phyloP scores from a whole-genome alignment of 2,113 vertebrate species.

The Osmerus eperlanus region DNA sequence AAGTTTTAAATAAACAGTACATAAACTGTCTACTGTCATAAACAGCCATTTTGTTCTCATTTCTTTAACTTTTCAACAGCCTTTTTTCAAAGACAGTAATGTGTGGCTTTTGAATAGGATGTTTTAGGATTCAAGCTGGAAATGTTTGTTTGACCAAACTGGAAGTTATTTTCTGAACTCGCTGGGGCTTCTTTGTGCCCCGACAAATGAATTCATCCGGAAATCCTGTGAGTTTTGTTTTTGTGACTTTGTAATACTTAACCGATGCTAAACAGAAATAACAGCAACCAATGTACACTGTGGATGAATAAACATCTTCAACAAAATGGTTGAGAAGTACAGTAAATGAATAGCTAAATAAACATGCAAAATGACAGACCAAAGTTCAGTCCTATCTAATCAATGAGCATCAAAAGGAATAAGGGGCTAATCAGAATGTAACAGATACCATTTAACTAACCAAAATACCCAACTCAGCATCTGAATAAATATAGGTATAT shows the following conservation, averaged over 20 bases:
- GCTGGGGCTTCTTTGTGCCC: not conserved
- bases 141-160: not conserved
- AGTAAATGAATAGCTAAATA: conserved; percentile 10
- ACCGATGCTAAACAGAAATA: not conserved
- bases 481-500: too few species aligned
- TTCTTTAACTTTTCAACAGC: too few species aligned
- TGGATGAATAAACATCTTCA: not conserved
- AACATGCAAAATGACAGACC: conserved; percentile 3
- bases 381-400: not conserved
- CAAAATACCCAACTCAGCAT: too few species aligned
- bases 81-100: too few species aligned
- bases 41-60: too few species aligned
- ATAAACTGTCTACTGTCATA: too few species aligned
- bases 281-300: not conserved
- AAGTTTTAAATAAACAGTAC: not conserved
- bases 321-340: not conserved
- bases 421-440: not conserved
- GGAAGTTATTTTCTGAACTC: too few species aligned
- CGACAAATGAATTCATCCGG: not conserved
- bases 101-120: too few species aligned
- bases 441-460: too few species aligned
- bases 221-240: too few species aligned
- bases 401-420: conserved; percentile 2
- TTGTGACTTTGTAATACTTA: not conserved
- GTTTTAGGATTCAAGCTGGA: not conserved